phyloP scores from a whole-genome alignment of 2,797 vertebrate species.

The Cephalopachus bancanus region DNA sequence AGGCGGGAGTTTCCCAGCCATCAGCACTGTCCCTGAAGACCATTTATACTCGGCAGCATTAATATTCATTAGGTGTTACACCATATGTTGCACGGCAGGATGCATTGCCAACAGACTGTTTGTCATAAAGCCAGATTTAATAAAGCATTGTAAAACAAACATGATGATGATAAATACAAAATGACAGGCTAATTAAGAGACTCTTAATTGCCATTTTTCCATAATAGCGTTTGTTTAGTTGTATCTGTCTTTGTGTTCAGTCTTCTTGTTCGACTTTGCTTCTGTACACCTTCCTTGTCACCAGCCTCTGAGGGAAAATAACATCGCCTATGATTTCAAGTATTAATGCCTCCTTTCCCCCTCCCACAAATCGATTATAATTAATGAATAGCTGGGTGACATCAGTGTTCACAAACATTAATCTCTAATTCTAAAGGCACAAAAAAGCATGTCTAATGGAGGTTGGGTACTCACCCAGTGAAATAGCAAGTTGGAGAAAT shows the following conservation, averaged over 20 bases:
- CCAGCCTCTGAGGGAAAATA: constrained; percentile 48
- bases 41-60: constrained; percentile 88
- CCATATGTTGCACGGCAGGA: constrained; percentile 93
- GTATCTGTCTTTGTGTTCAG: constrained; percentile 84
- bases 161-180: constrained; percentile 94
- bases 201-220: constrained; percentile 90
- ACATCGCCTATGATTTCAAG: constrained; percentile 68
- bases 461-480: neutral
- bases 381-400: constrained; percentile 75
- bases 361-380: constrained; percentile 75
- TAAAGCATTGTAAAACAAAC: constrained; percentile 97
- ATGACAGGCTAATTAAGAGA: constrained; percentile 91
- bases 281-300: constrained; percentile 54
- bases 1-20: constrained; percentile 88
- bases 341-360: constrained; percentile 60
- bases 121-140: constrained; percentile 94
- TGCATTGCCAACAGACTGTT: constrained; percentile 91
- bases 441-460: neutral
- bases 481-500: constrained; percentile 35
- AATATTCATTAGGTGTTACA: constrained; percentile 93
- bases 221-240: constrained; percentile 88
- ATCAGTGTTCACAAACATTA: constrained; percentile 22
- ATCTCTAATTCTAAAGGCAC: constrained; percentile 51
- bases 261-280: constrained; percentile 78
- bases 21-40: constrained; percentile 87